Conservation (phyloP, 2,888 invertebrate species). For the Drosophila austrosaltans region DNA sequence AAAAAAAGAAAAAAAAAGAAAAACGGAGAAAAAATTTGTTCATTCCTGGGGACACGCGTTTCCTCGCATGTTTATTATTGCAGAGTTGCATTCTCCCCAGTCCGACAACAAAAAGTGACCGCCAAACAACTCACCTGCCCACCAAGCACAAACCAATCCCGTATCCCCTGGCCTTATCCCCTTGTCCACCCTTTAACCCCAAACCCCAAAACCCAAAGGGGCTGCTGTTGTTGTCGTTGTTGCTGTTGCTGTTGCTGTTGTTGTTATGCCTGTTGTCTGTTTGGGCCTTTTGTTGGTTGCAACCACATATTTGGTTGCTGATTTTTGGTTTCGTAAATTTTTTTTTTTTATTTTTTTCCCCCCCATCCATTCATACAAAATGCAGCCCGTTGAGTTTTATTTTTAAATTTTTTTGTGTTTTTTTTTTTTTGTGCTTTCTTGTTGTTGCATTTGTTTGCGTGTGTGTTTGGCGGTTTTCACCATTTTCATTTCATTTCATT, state of each 20-base stretch:
- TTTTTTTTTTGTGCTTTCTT: conserved; percentile 16
- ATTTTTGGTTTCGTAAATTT: conserved; percentile 81
- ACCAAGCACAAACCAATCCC: background rate
- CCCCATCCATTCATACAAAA: conserved; percentile 53
- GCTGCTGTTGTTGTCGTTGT: conserved; percentile 25
- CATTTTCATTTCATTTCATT: conserved; percentile 37
- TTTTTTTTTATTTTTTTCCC: conserved; percentile 70
- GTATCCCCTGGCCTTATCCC: too few relatives aligned
- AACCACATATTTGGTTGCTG: conserved; percentile 81
- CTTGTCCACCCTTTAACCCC: too few relatives aligned
- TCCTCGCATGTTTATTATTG: conserved; percentile 48
- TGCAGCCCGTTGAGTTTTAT: conserved; percentile 25
- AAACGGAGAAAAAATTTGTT: background rate
- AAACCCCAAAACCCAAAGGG: conserved; percentile 13
- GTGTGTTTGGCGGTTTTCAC: conserved; percentile 73
- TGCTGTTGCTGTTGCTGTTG: conserved; percentile 20
- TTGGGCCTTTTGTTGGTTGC: conserved; percentile 70
- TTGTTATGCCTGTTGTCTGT: conserved; percentile 30
- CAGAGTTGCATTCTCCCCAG: conserved; percentile 20
- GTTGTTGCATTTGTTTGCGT: conserved; percentile 59
- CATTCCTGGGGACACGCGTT: conserved; percentile 35
- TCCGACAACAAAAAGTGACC: conserved; percentile 42
- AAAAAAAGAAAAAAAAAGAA: background rate
- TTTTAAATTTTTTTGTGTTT: conserved; percentile 15
- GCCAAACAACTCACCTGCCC: conserved; percentile 64